These are phyloP conservation scores for Alviniconcha strummeri DNA, from an alignment of 2,888 invertebrate genomes.

Conservation along the genomic window DNA sequence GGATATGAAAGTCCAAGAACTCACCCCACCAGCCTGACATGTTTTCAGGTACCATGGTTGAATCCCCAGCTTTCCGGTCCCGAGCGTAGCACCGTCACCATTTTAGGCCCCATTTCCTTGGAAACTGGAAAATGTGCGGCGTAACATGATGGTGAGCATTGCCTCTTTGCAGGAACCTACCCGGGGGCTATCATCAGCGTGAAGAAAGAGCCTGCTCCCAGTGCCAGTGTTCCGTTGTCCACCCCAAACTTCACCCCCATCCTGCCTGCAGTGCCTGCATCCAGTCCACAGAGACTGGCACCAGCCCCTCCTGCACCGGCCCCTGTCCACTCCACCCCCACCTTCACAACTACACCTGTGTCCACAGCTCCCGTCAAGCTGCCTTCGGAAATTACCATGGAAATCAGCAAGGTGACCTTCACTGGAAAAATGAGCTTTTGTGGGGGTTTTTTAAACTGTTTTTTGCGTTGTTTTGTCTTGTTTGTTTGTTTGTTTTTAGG, in stretches of 20 bases:
- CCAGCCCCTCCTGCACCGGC: background rate
- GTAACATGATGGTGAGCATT: background rate
- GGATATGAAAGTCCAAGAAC: too few relatives aligned
- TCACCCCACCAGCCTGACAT: too few relatives aligned
- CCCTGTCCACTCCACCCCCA: background rate
- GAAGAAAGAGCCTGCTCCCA: slow-evolving; percentile 57
- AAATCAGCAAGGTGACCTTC: background rate
- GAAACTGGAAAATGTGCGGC: too few relatives aligned
- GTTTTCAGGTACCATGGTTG: too few relatives aligned
- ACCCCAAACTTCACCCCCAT: slow-evolving; percentile 41
- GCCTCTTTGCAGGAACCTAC: slow-evolving; percentile 59
- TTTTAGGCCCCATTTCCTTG: too few relatives aligned
- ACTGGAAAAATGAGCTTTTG: too few relatives aligned
- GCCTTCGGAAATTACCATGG: slow-evolving; percentile 17
- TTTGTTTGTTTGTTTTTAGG: background rate
- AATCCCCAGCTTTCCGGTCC: too few relatives aligned
- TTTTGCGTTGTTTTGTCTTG: background rate
- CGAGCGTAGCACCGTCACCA: too few relatives aligned
- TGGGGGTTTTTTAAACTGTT: background rate
- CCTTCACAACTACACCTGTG: background rate
- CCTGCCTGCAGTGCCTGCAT: slow-evolving; percentile 33
- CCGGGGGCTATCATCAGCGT: slow-evolving; percentile 65
- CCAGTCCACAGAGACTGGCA: slow-evolving; percentile 35
- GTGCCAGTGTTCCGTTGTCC: slow-evolving; percentile 16
- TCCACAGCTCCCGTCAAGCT: slow-evolving; percentile 12